phyloP scores from a whole-genome alignment of 2,113 vertebrate genomes.

The Sylvietta virens region DNA sequence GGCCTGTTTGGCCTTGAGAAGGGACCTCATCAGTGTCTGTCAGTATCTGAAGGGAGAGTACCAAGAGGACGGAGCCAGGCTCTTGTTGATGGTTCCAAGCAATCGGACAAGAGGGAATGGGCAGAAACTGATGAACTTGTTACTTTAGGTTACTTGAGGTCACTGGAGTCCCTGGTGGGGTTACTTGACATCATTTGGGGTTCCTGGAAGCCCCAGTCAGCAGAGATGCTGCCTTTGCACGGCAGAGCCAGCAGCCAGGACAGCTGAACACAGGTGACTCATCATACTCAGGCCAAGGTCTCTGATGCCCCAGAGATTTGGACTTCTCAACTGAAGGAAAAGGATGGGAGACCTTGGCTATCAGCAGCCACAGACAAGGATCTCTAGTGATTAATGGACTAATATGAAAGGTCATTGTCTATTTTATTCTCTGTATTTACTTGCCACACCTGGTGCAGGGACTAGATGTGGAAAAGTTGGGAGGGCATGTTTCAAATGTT shows the following conservation, averaged over 20 bases:
- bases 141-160: neutral
- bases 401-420: neutral
- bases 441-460: neutral
- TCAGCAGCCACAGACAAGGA: neutral
- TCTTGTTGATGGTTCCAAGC: fast-evolving
- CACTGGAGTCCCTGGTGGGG: neutral
- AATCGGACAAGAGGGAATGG: neutral
- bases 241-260: neutral
- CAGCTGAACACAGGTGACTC: neutral
- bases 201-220: neutral
- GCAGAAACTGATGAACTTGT: neutral
- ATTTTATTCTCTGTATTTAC: neutral
- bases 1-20: neutral
- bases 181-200: neutral
- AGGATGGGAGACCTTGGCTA: neutral
- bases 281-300: neutral
- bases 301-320: neutral
- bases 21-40: neutral
- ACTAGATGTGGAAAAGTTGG: fast-evolving
- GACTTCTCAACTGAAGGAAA: neutral
- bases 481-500: neutral
- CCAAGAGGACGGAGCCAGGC: neutral
- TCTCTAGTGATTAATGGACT: neutral
- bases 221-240: neutral
- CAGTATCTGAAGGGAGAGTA: fast-evolving